Percentiles rank a stretch among this genome's conserved stretches.
These are phyloP conservation scores for Pagetopsis macropterus DNA, from an alignment of 2,797 vertebrate genomes.

Conservation along the genomic window DNA sequence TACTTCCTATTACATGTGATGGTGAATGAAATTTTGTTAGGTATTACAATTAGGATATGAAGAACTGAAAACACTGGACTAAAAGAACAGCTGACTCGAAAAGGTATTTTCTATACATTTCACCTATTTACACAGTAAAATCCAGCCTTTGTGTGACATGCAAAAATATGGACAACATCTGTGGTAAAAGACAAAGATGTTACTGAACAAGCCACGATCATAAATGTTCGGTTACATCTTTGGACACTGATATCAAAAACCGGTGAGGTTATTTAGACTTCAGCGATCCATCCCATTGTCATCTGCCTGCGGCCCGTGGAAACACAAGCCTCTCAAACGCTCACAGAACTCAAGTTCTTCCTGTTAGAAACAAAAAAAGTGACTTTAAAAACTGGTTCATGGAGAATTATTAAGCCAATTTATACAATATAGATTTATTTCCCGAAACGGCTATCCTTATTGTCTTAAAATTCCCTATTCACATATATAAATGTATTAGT, in stretches of 20 bases:
- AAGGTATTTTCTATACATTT: constrained; percentile 50
- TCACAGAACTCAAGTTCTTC: constrained; percentile 92
- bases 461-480: background rate
- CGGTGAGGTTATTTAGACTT: constrained; percentile 40
- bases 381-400: background rate
- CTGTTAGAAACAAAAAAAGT: constrained; percentile 67
- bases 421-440: background rate
- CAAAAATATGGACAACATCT: constrained; percentile 28
- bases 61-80: constrained; percentile 28
- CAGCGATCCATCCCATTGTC: constrained; percentile 90
- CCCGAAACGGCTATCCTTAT: background rate
- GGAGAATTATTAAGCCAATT: background rate
- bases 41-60: background rate
- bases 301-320: constrained; percentile 79
- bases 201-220: background rate
- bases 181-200: constrained; percentile 22
- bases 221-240: constrained; percentile 28
- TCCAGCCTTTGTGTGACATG: constrained; percentile 47
- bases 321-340: constrained; percentile 83
- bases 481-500: too few species aligned
- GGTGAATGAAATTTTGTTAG: background rate
- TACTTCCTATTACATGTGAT: background rate
- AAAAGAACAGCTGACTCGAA: constrained; percentile 26
- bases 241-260: constrained; percentile 13
- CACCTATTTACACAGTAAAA: constrained; percentile 64